phyloP scores from a whole-genome alignment of 2,888 invertebrate species.

The Drosophila leonis region DNA sequence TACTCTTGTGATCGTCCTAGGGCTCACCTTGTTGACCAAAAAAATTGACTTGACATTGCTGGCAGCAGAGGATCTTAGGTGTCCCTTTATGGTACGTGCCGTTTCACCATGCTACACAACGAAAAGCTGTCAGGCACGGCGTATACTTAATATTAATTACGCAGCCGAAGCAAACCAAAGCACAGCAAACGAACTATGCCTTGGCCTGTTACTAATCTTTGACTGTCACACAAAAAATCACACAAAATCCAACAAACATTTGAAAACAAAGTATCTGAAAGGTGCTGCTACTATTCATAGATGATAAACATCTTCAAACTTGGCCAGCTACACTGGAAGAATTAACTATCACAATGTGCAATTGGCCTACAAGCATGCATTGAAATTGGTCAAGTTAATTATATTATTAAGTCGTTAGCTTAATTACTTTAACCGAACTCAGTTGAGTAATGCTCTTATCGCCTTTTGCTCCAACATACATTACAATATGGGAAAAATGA shows the following conservation, averaged over 20 bases:
- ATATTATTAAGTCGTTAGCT: constrained; percentile 63
- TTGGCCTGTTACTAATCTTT: constrained; percentile 48
- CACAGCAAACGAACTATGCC: constrained; percentile 40
- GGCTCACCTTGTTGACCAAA: constrained; percentile 65
- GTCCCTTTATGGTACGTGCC: constrained; percentile 68
- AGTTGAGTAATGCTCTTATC: constrained; percentile 53
- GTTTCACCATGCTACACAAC: constrained; percentile 42
- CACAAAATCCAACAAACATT: constrained; percentile 40
- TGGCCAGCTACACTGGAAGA: constrained; percentile 38
- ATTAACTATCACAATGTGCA: constrained; percentile 7
- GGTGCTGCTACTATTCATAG: constrained; percentile 5
- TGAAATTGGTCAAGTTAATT: constrained; percentile 43
- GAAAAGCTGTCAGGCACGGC: constrained; percentile 74
- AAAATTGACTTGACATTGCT: constrained; percentile 62
- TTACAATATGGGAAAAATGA: constrained; percentile 30
- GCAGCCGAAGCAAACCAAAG: constrained; percentile 38
- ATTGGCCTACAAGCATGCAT: constrained; percentile 4
- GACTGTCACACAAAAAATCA: constrained; percentile 41
- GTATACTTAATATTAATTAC: constrained; percentile 79
- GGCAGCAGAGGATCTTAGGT: constrained; percentile 47
- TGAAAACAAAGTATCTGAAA: constrained; percentile 6
- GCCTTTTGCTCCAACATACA: constrained; percentile 31
- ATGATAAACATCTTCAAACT: constrained; percentile 49
- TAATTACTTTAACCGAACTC: constrained; percentile 48
- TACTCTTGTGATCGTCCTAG: constrained; percentile 57